phyloP scores from a whole-genome alignment of 2,113 vertebrate species.

The Ctenomys sociabilis region DNA sequence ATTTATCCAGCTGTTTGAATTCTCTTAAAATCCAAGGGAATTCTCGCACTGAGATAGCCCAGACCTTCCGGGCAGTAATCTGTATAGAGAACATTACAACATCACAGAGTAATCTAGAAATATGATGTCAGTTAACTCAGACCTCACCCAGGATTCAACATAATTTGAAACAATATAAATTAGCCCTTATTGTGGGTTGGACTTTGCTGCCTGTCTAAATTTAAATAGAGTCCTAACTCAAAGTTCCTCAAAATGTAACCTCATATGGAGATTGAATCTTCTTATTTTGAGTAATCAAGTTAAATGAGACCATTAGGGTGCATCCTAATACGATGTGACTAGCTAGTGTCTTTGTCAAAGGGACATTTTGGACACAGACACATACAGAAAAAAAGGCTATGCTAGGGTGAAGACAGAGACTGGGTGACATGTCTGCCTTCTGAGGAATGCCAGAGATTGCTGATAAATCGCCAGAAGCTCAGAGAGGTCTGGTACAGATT shows the following conservation, averaged over 20 bases:
- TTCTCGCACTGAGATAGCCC: background rate
- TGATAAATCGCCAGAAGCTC: background rate
- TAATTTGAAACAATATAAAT: conserved; percentile 29
- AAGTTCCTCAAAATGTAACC: background rate
- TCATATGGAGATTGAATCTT: background rate
- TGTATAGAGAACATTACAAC: background rate
- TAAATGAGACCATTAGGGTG: background rate
- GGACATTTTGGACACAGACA: background rate
- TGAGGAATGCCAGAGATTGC: background rate
- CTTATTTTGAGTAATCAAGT: background rate
- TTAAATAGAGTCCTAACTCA: background rate
- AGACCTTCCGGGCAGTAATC: background rate
- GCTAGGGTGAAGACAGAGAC: background rate
- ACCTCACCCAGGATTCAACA: background rate
- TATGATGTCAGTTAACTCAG: background rate
- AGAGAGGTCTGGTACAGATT: background rate
- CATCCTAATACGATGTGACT: background rate
- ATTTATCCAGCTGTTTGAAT: background rate
- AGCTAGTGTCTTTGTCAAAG: background rate
- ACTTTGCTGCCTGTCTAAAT: background rate
- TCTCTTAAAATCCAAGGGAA: conserved; percentile 40
- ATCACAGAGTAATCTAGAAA: conserved; percentile 14
- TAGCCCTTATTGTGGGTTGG: background rate
- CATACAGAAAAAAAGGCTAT: background rate
- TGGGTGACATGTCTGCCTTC: background rate